Percentiles rank a stretch among this genome's conserved stretches.
Evolutionary conservation across 2,888 invertebrate species (phyloP).

Genomic region (Drepanosiphum platanoidis): DNA sequence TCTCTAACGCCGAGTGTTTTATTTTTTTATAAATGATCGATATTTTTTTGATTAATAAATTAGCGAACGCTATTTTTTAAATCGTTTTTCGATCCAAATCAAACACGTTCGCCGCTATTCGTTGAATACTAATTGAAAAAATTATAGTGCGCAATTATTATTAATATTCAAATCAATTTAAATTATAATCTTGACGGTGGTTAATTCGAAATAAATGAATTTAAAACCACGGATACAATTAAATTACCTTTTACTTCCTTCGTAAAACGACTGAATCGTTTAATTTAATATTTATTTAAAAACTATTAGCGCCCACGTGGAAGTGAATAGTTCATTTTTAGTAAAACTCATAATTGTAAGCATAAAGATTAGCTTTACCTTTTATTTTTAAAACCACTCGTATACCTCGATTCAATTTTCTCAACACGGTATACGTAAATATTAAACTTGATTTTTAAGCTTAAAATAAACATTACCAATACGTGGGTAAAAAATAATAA

Average conservation of each 20-base stretch:
- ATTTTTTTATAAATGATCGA: neutral
- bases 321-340: neutral
- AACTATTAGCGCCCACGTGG: neutral
- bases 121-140: conserved; percentile 18
- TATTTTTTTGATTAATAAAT: conserved; percentile 9
- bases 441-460: too few species aligned
- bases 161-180: neutral
- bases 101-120: neutral
- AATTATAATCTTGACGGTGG: conserved; percentile 3
- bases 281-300: neutral
- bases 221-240: conserved; percentile 4
- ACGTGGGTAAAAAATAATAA: too few species aligned
- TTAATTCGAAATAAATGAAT: neutral
- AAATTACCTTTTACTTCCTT: neutral
- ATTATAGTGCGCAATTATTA: neutral
- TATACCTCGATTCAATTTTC: too few species aligned
- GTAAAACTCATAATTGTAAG: neutral
- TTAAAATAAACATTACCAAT: too few species aligned
- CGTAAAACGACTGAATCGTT: neutral
- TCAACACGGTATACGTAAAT: too few species aligned
- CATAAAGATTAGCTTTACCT: neutral
- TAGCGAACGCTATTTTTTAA: conserved; percentile 14
- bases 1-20: neutral
- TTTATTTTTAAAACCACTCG: too few species aligned
- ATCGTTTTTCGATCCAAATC: neutral